These are phyloP conservation scores for Saturnia japonica DNA, from an alignment of 2,888 invertebrate genomes.

Conservation along the genomic window DNA sequence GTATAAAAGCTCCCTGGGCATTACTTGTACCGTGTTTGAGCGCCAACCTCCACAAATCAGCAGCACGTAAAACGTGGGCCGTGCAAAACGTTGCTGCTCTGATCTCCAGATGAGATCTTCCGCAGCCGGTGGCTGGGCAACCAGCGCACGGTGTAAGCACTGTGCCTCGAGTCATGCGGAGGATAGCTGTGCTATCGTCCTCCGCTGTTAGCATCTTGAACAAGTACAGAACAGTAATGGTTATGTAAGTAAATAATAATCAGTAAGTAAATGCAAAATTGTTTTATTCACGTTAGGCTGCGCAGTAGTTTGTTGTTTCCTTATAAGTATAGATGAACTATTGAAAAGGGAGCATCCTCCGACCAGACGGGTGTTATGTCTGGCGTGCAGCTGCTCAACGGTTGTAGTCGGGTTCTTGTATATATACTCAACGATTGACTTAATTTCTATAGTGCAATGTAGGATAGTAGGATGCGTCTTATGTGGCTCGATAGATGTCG, in stretches of 20 bases:
- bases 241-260: too few species aligned
- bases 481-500: too few species aligned
- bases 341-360: too few species aligned
- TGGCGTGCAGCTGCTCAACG: too few species aligned
- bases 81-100: slow-evolving; percentile 70
- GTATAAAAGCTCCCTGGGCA: slow-evolving; percentile 44
- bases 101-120: slow-evolving; percentile 53
- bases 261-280: background rate
- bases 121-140: slow-evolving; percentile 46
- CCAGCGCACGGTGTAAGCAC: slow-evolving; percentile 53
- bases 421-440: too few species aligned
- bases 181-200: slow-evolving; percentile 63
- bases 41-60: slow-evolving; percentile 56
- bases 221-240: background rate
- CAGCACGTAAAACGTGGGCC: slow-evolving; percentile 54
- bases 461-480: too few species aligned
- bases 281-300: background rate
- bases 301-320: too few species aligned
- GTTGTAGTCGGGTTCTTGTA: too few species aligned
- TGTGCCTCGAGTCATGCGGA: slow-evolving; percentile 65
- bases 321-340: too few species aligned
- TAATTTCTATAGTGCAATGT: too few species aligned
- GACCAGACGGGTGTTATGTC: too few species aligned
- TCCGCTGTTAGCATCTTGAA: slow-evolving; percentile 67
- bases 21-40: slow-evolving; percentile 47